Evolutionary conservation across 1,140 invertebrate species (phyloP), one percentile per base, ranked within the genome.

Genomic region (Nylanderia fulva): DNA sequence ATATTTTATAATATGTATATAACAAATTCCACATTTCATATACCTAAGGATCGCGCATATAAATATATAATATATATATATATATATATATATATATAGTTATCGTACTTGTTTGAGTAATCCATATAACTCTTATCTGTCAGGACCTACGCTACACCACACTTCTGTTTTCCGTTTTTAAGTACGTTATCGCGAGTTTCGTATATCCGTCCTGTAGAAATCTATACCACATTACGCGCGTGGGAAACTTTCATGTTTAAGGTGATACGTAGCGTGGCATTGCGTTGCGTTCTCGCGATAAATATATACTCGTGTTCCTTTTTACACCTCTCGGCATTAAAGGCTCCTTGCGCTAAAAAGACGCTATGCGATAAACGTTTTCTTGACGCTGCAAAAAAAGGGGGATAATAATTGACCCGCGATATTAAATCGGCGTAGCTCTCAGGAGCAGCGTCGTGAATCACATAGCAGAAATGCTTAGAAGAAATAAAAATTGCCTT

Each of bases 201-300:
- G 29, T 39, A 39, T 9, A 39, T 9, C 33, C 33, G 29, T 58
- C 13, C 3, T 27, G 24, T 45, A 72, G 66, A 82, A 60, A 72
- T 61, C 80, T 63, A 76, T 24, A 33, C 69, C 52, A 56, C 54
- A 39, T 75, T 64, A 64, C 69, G 72, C 71, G 75, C 80, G 80
- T 84, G 80, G 60, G 80, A 76, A 84, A 84, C 80, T 84, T 84
- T 84, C 80, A 42, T 66, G 58, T 84, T 63, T 76, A 18, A 60
- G 13, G 52, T 18, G 56, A 82, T 82, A 84, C 36, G 52, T 36
- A 56, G 3, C 54, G 54, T 56, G 11, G 27, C 58, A 27, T 39
- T 33, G 36, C 29, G 58, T 75, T 61, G 60, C 80, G 52, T 84
- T 75, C 45, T 48, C 42, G 80, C 27, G 39, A 39, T 75, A 82